Base-by-base conservation (phyloP, 1,140 invertebrate species). In the Idris sp. region DNA sequence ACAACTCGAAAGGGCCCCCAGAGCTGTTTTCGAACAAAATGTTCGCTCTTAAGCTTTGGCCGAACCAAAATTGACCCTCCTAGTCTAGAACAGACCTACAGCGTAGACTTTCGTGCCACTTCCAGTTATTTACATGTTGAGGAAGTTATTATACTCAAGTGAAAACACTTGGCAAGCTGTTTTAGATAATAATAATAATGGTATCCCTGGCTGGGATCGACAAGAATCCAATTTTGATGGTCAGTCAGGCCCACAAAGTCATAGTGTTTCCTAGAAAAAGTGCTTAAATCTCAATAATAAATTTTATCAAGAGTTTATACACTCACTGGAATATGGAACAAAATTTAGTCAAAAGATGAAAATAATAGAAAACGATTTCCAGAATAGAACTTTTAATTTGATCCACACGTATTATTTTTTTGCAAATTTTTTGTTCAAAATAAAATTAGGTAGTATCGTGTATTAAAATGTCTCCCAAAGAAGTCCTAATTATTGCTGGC, bases 111-210 rank as follows among this genome's bases (percentile, higher is more conserved):
- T 79, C 73, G 38, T 68, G 65, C 74, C 67, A 77, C 76, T 83
- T 79, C 65, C 79, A 78, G 78, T 69, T 84, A 85, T 83, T 84
- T 85, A 85, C 80, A 79, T 84, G 79, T 81, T 81, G 73, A 73
- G 76, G 79, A 82, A 83, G 82, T 84, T 84, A 80, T 84, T 85
- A 83, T 78, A 31, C 31, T 51, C 49, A 82, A 83, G 80, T 83
- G 81, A 79, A 82, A 81, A 83, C 78, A 81, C 67, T 77, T 67
- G 72, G 68, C 59, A n/a, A n/a, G 33, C 46, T 16, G 25, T 58
- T 74, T 51, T 64, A 68, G 58, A 69, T 58, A 69, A 75, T 75
- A 51, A 75, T 64, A 48, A 43, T 53, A 61, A 59, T 46, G 61
- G 44, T 58, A 44, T 44, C 44, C 25, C 35, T 40, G 51, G 4